phyloP scores from a whole-genome alignment of 2,113 vertebrate species.

The Siniperca knerii region DNA sequence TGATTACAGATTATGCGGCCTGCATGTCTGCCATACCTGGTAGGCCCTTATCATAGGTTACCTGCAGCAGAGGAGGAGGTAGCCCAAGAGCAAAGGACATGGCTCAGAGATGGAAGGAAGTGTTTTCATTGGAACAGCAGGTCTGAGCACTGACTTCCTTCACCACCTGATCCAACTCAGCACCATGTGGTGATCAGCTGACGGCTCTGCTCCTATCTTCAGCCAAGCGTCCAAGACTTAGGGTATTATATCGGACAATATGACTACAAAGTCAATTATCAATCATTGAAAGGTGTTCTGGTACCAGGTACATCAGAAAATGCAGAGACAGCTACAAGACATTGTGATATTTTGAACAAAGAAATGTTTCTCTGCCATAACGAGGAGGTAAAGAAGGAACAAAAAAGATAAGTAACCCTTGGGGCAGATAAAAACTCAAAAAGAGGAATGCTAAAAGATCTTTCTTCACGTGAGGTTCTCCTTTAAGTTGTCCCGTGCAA shows the following conservation, averaged over 20 bases:
- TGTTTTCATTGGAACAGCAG: neutral
- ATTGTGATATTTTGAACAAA: neutral
- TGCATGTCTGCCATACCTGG: neutral
- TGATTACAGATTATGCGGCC: neutral
- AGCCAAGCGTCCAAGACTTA: neutral
- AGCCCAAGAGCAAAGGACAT: neutral
- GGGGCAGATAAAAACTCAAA: neutral
- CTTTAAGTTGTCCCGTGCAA: neutral
- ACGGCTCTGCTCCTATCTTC: neutral
- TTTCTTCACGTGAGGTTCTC: neutral
- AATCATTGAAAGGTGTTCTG: neutral
- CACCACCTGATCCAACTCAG: neutral
- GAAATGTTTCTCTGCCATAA: neutral
- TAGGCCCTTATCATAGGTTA: too few relatives aligned
- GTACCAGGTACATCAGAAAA: neutral
- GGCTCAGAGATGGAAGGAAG: too few relatives aligned
- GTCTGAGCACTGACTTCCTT: neutral
- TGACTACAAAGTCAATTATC: neutral
- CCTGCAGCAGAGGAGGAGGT: neutral
- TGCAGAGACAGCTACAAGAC: neutral
- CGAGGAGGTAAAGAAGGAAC: neutral
- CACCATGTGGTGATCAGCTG: neutral
- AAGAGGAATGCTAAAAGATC: neutral
- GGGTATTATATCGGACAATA: neutral
- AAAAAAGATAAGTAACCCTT: neutral